These are phyloP conservation scores for Gulo gulo DNA, from an alignment of 2,113 vertebrate genomes.

Conservation along the genomic window DNA sequence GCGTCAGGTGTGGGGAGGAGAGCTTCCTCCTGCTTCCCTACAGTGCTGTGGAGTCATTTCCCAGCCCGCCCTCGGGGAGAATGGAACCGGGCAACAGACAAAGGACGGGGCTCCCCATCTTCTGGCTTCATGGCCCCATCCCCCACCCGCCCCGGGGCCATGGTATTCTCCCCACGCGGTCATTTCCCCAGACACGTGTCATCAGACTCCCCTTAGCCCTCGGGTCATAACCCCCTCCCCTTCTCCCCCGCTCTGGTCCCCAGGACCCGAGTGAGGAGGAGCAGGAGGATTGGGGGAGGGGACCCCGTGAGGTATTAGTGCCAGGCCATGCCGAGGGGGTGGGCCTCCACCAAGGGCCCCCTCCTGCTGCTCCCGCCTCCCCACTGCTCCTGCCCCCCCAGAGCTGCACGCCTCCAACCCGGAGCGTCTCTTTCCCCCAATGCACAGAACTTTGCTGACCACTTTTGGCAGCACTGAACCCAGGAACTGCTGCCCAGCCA, in stretches of 20 bases:
- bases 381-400: neutral
- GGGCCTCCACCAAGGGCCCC: neutral
- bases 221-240: no score
- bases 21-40: neutral
- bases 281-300: fast-evolving
- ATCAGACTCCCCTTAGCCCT: neutral
- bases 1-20: fast-evolving
- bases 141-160: fast-evolving
- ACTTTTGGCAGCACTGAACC: neutral
- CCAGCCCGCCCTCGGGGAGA: no score
- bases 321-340: neutral
- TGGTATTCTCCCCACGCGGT: neutral
- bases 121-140: fast-evolving
- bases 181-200: no score
- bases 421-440: neutral
- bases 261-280: neutral
- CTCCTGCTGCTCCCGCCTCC: fast-evolving
- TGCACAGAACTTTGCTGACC: neutral
- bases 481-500: neutral
- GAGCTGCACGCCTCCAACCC: neutral
- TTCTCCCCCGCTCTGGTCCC: neutral
- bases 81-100: fast-evolving
- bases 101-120: neutral
- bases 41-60: neutral
- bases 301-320: neutral